Conservation (phyloP, 2,113 vertebrate species). For the Pterocles orientalis region DNA sequence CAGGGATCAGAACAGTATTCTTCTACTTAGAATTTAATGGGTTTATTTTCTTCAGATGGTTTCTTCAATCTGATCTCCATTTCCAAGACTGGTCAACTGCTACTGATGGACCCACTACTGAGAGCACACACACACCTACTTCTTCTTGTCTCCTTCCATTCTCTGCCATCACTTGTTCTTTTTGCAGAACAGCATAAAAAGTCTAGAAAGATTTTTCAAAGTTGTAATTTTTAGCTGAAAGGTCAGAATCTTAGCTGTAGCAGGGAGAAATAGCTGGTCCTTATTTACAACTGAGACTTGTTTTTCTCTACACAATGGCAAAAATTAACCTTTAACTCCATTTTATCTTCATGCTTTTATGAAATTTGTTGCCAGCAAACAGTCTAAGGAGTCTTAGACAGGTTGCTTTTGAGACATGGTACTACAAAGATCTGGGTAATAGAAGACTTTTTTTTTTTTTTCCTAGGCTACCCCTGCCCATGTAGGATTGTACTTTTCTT, state of each 20-base stretch:
- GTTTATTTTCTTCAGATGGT: not conserved
- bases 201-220: not conserved
- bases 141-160: not conserved
- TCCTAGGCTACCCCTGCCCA: not conserved
- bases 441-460: not conserved
- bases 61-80: not conserved
- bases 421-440: not conserved
- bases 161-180: not conserved
- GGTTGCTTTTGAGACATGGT: not conserved
- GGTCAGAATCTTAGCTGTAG: not conserved
- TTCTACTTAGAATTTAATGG: not conserved
- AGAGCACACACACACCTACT: not conserved
- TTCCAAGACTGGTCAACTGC: not conserved
- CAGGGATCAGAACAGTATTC: not conserved
- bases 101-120: not conserved
- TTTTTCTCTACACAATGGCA: not conserved
- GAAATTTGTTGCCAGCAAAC: not conserved
- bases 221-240: not conserved
- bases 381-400: not conserved
- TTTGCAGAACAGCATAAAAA: not conserved
- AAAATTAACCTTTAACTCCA: not conserved
- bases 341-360: not conserved
- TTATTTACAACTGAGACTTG: not conserved
- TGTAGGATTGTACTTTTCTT: not conserved
- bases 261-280: not conserved